These are phyloP conservation scores for Cataglyphis hispanica DNA, from an alignment of 1,140 invertebrate species.

Conservation along the genomic window DNA sequence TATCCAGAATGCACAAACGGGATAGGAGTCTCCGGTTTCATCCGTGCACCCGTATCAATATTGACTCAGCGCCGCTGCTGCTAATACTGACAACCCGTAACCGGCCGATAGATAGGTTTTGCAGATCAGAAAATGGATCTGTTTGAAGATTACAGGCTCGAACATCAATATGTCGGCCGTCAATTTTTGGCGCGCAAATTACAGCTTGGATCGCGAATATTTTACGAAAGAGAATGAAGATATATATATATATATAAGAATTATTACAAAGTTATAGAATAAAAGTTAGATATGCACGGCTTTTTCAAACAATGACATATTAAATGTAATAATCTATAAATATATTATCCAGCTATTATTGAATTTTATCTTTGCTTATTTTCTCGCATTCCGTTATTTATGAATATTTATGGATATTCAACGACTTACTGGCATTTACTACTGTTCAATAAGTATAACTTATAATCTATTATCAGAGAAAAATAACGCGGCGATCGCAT, in stretches of 20 bases:
- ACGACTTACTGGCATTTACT: neutral
- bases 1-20: slow-evolving; percentile 52
- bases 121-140: slow-evolving; percentile 34
- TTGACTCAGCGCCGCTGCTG: slow-evolving; percentile 32
- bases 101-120: neutral
- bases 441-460: neutral
- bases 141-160: slow-evolving; percentile 39
- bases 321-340: neutral
- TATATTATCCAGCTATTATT: neutral
- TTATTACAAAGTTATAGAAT: neutral
- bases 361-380: neutral
- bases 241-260: neutral
- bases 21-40: slow-evolving; percentile 50
- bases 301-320: neutral
- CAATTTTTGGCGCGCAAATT: neutral
- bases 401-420: neutral
- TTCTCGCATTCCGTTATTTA: neutral
- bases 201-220: neutral
- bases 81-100: slow-evolving; percentile 49
- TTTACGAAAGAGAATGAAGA: neutral
- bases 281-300: neutral
- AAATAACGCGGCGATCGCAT: neutral
- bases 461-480: neutral
- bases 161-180: slow-evolving; percentile 10
- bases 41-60: slow-evolving; percentile 42